A percentile compares a stretch with the other conserved stretches of the same genome.
These are phyloP conservation scores for Paraescarpia echinospica DNA, from an alignment of 1,140 invertebrate species.

Conservation along the genomic window DNA sequence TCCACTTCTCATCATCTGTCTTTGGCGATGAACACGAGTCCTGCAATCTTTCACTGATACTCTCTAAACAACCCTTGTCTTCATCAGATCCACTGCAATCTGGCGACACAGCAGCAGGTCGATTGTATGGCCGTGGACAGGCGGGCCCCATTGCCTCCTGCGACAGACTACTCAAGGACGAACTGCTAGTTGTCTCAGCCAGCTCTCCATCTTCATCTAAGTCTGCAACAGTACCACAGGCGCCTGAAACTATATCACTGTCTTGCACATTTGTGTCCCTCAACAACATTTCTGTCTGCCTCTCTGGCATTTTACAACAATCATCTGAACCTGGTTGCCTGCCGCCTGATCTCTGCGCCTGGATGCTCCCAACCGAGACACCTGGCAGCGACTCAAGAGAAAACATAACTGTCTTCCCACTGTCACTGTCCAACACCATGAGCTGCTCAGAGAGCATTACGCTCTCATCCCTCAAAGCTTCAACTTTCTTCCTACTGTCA, in stretches of 20 bases:
- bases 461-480: neutral
- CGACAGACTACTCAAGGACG: neutral
- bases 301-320: neutral
- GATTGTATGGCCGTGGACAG: neutral
- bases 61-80: neutral
- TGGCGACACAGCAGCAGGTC: neutral
- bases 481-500: neutral
- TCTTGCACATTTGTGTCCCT: neutral
- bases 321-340: neutral
- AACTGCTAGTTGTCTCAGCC: neutral
- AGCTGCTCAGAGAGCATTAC: neutral
- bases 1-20: neutral
- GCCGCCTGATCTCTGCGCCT: neutral
- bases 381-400: neutral
- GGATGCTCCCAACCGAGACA: neutral
- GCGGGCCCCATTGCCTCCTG: neutral
- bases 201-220: neutral
- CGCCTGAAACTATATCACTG: neutral
- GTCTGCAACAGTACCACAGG: neutral
- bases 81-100: neutral
- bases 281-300: neutral
- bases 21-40: neutral
- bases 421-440: neutral
- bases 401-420: neutral
- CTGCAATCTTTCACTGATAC: neutral